A percentile compares a stretch with the other conserved stretches of the same genome.
These are phyloP conservation scores for Orchesella cincta DNA, from an alignment of 1,140 invertebrate species.

Conservation along the genomic window DNA sequence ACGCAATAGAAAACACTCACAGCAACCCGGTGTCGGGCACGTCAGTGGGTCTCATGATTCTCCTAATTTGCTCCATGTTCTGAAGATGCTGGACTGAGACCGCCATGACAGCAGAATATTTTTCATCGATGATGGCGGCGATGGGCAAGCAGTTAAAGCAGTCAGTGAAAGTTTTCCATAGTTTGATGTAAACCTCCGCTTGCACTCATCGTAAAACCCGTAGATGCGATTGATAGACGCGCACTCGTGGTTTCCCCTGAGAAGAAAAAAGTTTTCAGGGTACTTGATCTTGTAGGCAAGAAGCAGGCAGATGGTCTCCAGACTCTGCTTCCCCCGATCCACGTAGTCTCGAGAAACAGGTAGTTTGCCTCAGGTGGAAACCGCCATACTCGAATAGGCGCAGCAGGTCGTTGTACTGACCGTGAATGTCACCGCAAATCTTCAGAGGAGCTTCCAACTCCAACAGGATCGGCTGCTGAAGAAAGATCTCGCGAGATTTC, in stretches of 20 bases:
- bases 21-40: slow-evolving; percentile 84
- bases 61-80: slow-evolving; percentile 69
- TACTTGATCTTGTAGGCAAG: slow-evolving; percentile 98
- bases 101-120: slow-evolving; percentile 85
- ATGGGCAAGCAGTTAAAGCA: slow-evolving; percentile 98
- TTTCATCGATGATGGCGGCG: slow-evolving; percentile 87
- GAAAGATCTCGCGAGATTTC: slow-evolving; percentile 70
- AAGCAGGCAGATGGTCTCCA: slow-evolving; percentile 83
- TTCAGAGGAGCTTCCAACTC: slow-evolving; percentile 71
- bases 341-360: slow-evolving; percentile 91
- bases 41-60: slow-evolving; percentile 91
- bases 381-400: slow-evolving; percentile 96
- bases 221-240: slow-evolving; percentile 92
- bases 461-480: slow-evolving; percentile 71
- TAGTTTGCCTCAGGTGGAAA: slow-evolving; percentile 94
- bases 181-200: slow-evolving; percentile 89
- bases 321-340: slow-evolving; percentile 82
- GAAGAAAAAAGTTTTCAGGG: slow-evolving; percentile 89
- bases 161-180: slow-evolving; percentile 99
- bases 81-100: slow-evolving; percentile 77
- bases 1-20: slow-evolving; percentile 54
- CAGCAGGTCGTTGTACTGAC: slow-evolving; percentile 88
- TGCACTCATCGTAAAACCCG: slow-evolving; percentile 97
- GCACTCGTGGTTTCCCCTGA: slow-evolving; percentile 83
- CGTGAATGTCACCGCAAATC: slow-evolving; percentile 88